Conservation (phyloP, 2,888 invertebrate species). For the Chaetogeoica ovagalla region DNA sequence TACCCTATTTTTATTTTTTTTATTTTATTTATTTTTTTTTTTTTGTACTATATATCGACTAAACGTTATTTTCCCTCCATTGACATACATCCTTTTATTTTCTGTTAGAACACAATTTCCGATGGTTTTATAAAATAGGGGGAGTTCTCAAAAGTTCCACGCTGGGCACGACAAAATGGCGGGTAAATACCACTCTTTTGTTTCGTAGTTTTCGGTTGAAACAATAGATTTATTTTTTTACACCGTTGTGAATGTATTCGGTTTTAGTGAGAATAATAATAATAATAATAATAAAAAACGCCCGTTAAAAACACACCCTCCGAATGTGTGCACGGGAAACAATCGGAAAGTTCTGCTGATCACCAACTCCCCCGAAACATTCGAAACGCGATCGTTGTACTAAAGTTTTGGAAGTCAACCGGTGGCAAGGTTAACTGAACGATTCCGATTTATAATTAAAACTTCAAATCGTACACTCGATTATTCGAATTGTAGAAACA, state of each 20-base stretch:
- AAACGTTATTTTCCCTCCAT: conserved; percentile 52
- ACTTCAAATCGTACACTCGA: conserved; percentile 34
- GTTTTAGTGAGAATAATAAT: conserved; percentile 44
- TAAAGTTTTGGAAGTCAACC: conserved; percentile 37
- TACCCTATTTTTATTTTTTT: conserved; percentile 27
- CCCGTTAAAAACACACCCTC: conserved; percentile 52
- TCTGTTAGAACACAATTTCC: conserved; percentile 49
- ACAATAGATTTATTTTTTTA: conserved; percentile 50
- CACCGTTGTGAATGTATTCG: conserved; percentile 37
- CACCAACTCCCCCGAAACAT: conserved; percentile 30
- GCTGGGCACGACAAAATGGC: conserved; percentile 50
- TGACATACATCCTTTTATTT: conserved; percentile 47
- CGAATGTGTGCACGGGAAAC: conserved; percentile 42
- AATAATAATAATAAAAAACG: conserved; percentile 17
- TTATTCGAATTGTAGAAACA: conserved; percentile 25
- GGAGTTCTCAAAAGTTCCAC: conserved; percentile 50
- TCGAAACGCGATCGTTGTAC: conserved; percentile 37
- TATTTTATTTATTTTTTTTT: too few species aligned
- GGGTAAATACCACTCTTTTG: conserved; percentile 47
- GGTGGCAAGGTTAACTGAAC: conserved; percentile 42
- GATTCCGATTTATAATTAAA: conserved; percentile 48
- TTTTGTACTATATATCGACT: conserved; percentile 48
- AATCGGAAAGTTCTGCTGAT: conserved; percentile 49
- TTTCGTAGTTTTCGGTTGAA: conserved; percentile 41
- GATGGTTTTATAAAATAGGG: conserved; percentile 47